phyloP scores from a whole-genome alignment of 2,888 invertebrate genomes.

The Anticlea derivata region DNA sequence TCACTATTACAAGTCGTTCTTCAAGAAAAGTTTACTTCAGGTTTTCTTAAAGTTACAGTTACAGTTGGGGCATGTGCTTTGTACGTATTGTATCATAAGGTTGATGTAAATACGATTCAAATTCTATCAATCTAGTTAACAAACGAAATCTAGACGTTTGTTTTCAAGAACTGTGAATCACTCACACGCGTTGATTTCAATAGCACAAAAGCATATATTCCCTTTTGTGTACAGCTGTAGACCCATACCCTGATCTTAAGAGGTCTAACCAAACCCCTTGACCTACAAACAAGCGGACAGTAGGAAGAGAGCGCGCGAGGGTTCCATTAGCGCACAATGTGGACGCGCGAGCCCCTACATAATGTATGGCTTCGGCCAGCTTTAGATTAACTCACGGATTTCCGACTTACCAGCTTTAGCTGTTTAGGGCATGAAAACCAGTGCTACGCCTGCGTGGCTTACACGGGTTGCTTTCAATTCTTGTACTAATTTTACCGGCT shows the following conservation, averaged over 20 bases:
- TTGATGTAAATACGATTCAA: no score
- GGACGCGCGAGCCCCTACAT: constrained; percentile 26
- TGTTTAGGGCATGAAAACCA: constrained; percentile 23
- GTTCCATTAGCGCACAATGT: constrained; percentile 36
- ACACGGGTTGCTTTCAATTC: constrained; percentile 7
- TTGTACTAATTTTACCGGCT: background rate
- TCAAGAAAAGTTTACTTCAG: no score
- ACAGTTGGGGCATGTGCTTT: background rate
- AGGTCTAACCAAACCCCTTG: constrained; percentile 24
- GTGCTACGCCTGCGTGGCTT: constrained; percentile 11
- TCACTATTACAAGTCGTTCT: no score
- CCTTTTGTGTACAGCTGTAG: constrained; percentile 5
- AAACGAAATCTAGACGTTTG: no score
- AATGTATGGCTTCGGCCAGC: constrained; percentile 27
- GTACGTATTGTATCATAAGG: no score
- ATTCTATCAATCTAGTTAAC: no score
- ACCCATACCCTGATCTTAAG: constrained; percentile 15
- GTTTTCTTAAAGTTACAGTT: no score
- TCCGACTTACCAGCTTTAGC: constrained; percentile 24
- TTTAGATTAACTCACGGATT: constrained; percentile 30
- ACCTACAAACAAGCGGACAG: constrained; percentile 21
- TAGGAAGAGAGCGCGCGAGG: constrained; percentile 19
- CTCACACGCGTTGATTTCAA: background rate
- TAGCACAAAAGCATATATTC: constrained; percentile 13
- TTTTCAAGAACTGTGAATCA: background rate